Evolutionary conservation across 2,888 invertebrate species (phyloP).

Genomic region (Epicampocera succincta): DNA sequence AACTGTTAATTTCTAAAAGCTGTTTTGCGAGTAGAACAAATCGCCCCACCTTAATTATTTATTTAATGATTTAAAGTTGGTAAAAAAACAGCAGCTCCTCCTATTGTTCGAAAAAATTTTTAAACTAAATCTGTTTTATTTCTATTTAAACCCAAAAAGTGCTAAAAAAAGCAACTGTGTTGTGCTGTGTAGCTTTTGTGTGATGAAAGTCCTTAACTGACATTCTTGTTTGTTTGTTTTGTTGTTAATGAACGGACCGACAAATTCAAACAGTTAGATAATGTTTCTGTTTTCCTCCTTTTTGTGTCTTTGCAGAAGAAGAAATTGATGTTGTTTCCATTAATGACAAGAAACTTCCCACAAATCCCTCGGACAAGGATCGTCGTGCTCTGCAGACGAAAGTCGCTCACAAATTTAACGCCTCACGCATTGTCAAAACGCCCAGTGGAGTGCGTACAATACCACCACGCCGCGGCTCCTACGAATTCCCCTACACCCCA

Average conservation of each 20-base stretch:
- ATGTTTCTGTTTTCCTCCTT: slow-evolving; percentile 16
- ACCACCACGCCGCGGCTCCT: slow-evolving; percentile 75
- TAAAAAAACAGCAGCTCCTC: too few relatives aligned
- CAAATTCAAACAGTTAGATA: neutral
- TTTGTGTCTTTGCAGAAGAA: slow-evolving; percentile 82
- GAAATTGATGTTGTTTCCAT: slow-evolving; percentile 92
- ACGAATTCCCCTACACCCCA: slow-evolving; percentile 77
- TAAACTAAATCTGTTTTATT: too few relatives aligned
- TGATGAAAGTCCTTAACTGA: too few relatives aligned
- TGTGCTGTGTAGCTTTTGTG: too few relatives aligned
- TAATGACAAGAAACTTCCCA: slow-evolving; percentile 85
- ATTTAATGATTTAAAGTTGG: too few relatives aligned
- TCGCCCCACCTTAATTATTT: too few relatives aligned
- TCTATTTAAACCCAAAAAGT: too few relatives aligned
- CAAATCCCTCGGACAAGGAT: slow-evolving; percentile 87
- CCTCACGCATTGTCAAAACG: slow-evolving; percentile 76
- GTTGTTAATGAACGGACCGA: neutral
- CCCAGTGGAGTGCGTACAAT: slow-evolving; percentile 75
- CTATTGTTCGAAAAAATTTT: too few relatives aligned
- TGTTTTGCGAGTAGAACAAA: too few relatives aligned
- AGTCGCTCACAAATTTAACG: slow-evolving; percentile 84
- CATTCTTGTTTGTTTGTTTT: too few relatives aligned
- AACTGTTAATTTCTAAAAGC: too few relatives aligned
- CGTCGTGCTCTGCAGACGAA: slow-evolving; percentile 85
- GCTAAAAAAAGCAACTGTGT: too few relatives aligned